Conservation (phyloP, 2,888 invertebrate species). For the Pycnomerus fuliginosus region DNA sequence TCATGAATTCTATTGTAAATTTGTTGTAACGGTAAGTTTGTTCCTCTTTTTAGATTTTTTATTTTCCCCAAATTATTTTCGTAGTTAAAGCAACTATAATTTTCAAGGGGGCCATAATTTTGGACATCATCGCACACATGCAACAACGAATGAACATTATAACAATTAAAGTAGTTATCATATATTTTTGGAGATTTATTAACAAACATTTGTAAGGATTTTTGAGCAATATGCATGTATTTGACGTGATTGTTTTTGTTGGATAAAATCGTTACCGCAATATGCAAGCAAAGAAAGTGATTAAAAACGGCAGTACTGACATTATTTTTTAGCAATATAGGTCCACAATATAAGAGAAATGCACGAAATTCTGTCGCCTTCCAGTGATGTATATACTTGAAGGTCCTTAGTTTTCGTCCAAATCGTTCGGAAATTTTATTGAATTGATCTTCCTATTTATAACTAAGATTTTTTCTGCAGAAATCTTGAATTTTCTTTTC, state of each 20-base stretch:
- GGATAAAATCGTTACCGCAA: slow-evolving; percentile 2
- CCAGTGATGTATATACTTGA: slow-evolving; percentile 10
- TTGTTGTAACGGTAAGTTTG: slow-evolving; percentile 13
- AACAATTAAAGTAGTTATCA: slow-evolving; percentile 3
- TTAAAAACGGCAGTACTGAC: neutral
- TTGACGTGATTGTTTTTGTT: slow-evolving; percentile 3
- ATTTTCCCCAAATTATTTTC: slow-evolving; percentile 18
- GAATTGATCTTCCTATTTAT: slow-evolving; percentile 3
- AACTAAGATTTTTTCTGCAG: too few species aligned
- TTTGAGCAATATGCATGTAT: slow-evolving; percentile 9
- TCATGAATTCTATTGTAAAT: slow-evolving; percentile 7
- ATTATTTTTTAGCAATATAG: slow-evolving; percentile 8
- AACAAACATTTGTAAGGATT: slow-evolving; percentile 1
- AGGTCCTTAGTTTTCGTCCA: slow-evolving; percentile 5
- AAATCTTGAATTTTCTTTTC: too few species aligned
- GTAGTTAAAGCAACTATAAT: slow-evolving; percentile 15
- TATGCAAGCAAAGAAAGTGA: slow-evolving; percentile 6
- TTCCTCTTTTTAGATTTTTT: slow-evolving; percentile 4
- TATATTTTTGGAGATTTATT: slow-evolving; percentile 3
- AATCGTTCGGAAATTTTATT: slow-evolving; percentile 15
- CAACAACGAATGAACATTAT: slow-evolving; percentile 27
- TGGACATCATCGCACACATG: slow-evolving; percentile 24
- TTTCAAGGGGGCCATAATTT: slow-evolving; percentile 16
- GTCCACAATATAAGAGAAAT: slow-evolving; percentile 10
- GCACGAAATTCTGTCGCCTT: slow-evolving; percentile 9